Evolutionary conservation across 2,113 vertebrate species (phyloP), one percentile per base, ranked within the genome.

Genomic region (Cichladusa arquata): DNA sequence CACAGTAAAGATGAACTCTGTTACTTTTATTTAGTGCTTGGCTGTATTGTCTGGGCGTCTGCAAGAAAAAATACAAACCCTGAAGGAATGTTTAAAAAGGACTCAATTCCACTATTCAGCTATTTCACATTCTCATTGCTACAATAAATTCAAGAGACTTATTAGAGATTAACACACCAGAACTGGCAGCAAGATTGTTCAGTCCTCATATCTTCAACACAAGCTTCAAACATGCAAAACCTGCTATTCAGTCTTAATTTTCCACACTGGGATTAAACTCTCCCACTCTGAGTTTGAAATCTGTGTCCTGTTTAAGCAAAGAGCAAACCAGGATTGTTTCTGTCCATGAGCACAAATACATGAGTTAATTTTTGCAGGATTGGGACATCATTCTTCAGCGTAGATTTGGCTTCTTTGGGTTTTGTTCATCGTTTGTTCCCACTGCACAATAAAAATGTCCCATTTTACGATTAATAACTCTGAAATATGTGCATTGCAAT

Each of bases 1-100:
- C 99, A 6, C 99, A 99, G 97, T 99, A 99, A 33, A 99, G 98
- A 90, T 98, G 98, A 74, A 99, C 97, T 81, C 95, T 97, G 94
- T 98, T 99, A 95, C 98, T 99, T 79, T 97, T 92, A 42, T 99
- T 99, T 26, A 97, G 61, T 19, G 98, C 97, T 90, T 98, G 98
- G 8, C 86, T 95, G 78, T 98, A 97, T 64, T 99, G 99, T 38
- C 97, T 97, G 73, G 86, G 94, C 2, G 94, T 98, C 99, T 99
- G 98, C 88, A 97, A 97, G 9, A 69, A 54, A 97, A 84, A 96
- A 87, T 95, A 84, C 79, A 50, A 14, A 38, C 5, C 4, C 12
- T 51, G 79, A 93, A 25, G 9, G 29, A 93, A 62, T 10, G 11
- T 34, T 73, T 74, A 3, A 88, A 95, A 84, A 77, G 15, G 23